phyloP scores from a whole-genome alignment of 2,113 vertebrate species.

The Sinocyclocheilus anshuiensis region DNA sequence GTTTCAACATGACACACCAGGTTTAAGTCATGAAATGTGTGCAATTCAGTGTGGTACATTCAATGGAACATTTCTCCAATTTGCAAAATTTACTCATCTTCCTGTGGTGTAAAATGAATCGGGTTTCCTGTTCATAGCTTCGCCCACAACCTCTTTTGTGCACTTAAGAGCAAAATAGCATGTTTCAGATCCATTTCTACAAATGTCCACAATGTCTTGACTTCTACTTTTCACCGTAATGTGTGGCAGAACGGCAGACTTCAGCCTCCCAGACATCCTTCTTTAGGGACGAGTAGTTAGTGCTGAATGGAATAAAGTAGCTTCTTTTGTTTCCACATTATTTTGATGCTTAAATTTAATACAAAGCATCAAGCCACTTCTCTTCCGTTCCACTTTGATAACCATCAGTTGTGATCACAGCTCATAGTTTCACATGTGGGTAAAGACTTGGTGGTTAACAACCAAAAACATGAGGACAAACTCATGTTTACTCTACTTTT shows the following conservation, averaged over 20 bases:
- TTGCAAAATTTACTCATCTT: background rate
- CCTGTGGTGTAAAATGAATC: background rate
- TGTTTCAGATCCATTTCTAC: background rate
- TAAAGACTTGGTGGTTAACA: conserved; percentile 7
- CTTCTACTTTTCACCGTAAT: background rate
- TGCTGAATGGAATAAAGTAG: background rate
- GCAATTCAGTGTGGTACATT: background rate
- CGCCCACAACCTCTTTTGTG: background rate
- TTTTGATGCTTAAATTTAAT: background rate
- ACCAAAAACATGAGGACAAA: background rate
- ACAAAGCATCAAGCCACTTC: background rate
- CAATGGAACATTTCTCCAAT: background rate
- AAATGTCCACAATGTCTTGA: background rate
- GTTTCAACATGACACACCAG: conserved; percentile 11
- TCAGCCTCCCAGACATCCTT: background rate
- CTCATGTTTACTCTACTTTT: background rate
- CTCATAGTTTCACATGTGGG: background rate
- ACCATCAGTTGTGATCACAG: background rate
- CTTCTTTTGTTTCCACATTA: background rate
- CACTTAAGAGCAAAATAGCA: background rate
- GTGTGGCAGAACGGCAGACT: background rate
- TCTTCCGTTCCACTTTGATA: conserved; percentile 1
- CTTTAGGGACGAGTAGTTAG: background rate
- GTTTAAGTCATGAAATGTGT: background rate
- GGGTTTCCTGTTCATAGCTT: conserved; percentile 4